Evolutionary conservation across 2,113 vertebrate species (phyloP).

Genomic region (Sinocyclocheilus anophthalmus): DNA sequence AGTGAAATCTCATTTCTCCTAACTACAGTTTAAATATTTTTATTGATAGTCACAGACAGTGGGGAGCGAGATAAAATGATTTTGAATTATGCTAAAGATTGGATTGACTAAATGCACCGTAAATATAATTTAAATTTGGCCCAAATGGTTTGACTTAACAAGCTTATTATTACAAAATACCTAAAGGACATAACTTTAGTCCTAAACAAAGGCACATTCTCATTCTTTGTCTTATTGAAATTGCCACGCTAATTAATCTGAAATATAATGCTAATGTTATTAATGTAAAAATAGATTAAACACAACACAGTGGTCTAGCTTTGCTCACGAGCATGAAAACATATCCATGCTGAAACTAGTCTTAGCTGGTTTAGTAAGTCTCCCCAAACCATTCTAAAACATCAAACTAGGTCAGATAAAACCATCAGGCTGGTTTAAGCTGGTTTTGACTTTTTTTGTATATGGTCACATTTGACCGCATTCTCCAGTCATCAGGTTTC

Average conservation of each 20-base stretch:
- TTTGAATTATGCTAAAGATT: constrained; percentile 22
- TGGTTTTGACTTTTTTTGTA: neutral
- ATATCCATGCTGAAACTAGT: neutral
- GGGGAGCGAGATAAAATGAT: constrained; percentile 13
- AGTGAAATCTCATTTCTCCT: constrained; percentile 81
- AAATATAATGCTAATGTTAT: neutral
- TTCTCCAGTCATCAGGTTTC: constrained; percentile 14
- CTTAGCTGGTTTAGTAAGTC: neutral
- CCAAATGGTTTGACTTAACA: constrained; percentile 4
- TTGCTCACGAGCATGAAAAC: neutral
- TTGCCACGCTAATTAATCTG: neutral
- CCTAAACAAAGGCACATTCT: neutral
- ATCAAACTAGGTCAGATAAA: neutral
- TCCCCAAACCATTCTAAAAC: neutral
- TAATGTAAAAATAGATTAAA: neutral
- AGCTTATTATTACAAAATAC: neutral
- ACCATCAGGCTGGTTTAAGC: neutral
- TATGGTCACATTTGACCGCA: neutral
- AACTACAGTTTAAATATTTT: constrained; percentile 55
- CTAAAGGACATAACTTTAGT: neutral
- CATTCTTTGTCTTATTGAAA: neutral
- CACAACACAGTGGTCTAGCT: neutral
- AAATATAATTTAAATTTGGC: neutral
- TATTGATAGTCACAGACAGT: constrained; percentile 43
- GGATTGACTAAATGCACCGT: neutral